These are phyloP conservation scores for Schizaphis graminum DNA, from an alignment of 2,888 invertebrate species.

Conservation along the genomic window DNA sequence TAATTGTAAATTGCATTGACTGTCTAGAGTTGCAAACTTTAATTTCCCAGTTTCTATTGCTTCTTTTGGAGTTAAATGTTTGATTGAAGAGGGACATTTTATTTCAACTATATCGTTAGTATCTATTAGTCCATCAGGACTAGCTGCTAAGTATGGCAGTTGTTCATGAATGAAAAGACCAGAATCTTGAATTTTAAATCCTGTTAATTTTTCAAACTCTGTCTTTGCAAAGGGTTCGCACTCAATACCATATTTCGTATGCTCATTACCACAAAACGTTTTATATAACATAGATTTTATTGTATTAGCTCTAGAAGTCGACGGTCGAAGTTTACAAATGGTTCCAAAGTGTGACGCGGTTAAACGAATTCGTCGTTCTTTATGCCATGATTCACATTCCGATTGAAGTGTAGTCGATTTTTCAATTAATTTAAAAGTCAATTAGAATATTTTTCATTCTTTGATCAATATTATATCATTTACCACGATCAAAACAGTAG, in stretches of 20 bases:
- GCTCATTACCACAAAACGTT: not conserved
- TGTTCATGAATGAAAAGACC: not conserved
- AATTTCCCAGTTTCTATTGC: constrained; percentile 10
- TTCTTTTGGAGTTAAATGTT: constrained; percentile 10
- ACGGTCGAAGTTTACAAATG: not conserved
- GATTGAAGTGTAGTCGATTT: constrained; percentile 27
- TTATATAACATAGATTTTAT: not conserved
- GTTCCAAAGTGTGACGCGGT: constrained; percentile 22
- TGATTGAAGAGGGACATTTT: constrained; percentile 13
- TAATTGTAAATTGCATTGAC: not conserved
- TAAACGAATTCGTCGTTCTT: constrained; percentile 29
- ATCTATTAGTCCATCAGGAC: not conserved
- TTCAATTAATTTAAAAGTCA: not conserved
- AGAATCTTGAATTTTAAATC: constrained; percentile 4
- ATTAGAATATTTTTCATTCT: not conserved
- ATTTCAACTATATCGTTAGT: not conserved
- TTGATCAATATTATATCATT: not conserved
- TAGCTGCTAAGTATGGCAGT: not conserved
- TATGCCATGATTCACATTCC: constrained; percentile 19
- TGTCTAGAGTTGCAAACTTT: constrained; percentile 21
- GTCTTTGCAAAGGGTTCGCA: constrained; percentile 24
- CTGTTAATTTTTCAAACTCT: constrained; percentile 7
- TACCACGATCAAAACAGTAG: not conserved
- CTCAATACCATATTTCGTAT: constrained; percentile 6
- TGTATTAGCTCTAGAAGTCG: not conserved